Conservation (phyloP, 1,140 invertebrate species). For the Teleogryllus occipitalis region DNA sequence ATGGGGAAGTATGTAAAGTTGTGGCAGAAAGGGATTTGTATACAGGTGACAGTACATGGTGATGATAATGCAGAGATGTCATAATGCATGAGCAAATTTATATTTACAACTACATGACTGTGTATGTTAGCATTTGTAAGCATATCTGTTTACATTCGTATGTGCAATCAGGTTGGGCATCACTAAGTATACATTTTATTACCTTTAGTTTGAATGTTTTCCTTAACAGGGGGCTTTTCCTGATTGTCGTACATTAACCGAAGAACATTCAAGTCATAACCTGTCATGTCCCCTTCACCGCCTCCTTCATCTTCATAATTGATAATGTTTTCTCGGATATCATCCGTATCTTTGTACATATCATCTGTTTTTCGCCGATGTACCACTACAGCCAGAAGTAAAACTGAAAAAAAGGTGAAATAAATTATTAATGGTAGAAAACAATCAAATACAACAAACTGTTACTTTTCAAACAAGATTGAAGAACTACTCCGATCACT, state of each 20-base stretch:
- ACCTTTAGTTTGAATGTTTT: slow-evolving; percentile 7
- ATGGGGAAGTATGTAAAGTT: no score
- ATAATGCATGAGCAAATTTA: no score
- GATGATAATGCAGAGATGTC: no score
- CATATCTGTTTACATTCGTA: no score
- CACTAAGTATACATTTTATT: background rate
- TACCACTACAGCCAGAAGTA: slow-evolving; percentile 78
- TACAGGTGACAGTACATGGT: no score
- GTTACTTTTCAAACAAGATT: no score
- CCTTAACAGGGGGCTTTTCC: slow-evolving; percentile 35
- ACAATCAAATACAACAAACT: no score
- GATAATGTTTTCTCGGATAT: slow-evolving; percentile 94
- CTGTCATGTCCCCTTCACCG: slow-evolving; percentile 85
- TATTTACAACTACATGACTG: no score
- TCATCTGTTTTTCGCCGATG: slow-evolving; percentile 77
- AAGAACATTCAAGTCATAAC: slow-evolving; percentile 88
- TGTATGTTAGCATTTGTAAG: no score
- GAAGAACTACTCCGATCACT: no score
- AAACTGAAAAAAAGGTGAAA: slow-evolving; percentile 47
- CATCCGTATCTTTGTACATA: slow-evolving; percentile 85
- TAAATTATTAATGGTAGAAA: background rate
- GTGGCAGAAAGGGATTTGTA: no score
- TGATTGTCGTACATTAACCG: slow-evolving; percentile 57
- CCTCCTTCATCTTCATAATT: slow-evolving; percentile 96
- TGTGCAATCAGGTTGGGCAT: background rate